These are phyloP conservation scores for Choristoneura fumiferana DNA, from an alignment of 1,140 invertebrate genomes.

Conservation along the genomic window DNA sequence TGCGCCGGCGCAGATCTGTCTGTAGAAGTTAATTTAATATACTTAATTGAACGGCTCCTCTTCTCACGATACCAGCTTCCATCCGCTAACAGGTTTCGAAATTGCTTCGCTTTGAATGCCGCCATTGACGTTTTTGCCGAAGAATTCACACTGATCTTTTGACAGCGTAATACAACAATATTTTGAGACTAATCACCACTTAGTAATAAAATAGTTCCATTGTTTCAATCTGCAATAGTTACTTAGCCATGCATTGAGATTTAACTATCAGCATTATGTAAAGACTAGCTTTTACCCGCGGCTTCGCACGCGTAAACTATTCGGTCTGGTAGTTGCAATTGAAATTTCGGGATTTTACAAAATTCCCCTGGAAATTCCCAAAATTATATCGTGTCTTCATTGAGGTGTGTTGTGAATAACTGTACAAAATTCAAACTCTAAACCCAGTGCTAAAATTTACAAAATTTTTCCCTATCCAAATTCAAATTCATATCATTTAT, in stretches of 20 bases:
- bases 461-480: too few species aligned
- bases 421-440: too few species aligned
- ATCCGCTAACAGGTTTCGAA: slow-evolving; percentile 31
- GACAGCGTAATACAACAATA: slow-evolving; percentile 1
- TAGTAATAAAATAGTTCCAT: not conserved
- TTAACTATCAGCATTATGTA: slow-evolving; percentile 7
- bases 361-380: too few species aligned
- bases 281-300: too few species aligned
- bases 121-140: not conserved
- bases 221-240: slow-evolving; percentile 1
- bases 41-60: slow-evolving; percentile 49
- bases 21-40: slow-evolving; percentile 40
- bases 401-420: too few species aligned
- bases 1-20: slow-evolving; percentile 27
- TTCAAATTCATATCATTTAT: too few species aligned
- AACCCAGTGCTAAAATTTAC: too few species aligned
- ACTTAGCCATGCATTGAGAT: not conserved
- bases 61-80: slow-evolving; percentile 47
- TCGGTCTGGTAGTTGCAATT: too few species aligned
- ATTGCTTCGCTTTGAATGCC: slow-evolving; percentile 11
- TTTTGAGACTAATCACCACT: not conserved
- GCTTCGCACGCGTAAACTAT: too few species aligned
- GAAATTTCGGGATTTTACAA: too few species aligned
- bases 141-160: not conserved
- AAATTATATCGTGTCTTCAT: too few species aligned